Base-by-base conservation (phyloP, 2,888 invertebrate genomes). In the Neoascia interrupta region DNA sequence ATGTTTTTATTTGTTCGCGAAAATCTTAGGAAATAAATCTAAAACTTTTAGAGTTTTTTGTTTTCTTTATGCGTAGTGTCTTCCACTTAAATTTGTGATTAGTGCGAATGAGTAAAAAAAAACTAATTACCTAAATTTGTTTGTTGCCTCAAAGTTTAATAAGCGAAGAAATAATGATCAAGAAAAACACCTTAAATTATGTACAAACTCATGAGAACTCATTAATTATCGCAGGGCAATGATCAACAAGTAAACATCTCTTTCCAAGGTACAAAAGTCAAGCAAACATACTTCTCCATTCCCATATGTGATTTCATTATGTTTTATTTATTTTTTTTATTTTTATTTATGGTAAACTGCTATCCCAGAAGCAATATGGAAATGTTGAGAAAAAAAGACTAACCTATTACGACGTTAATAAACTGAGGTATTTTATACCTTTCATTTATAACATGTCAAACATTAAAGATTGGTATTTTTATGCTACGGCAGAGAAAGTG, bases 1-100 rank as follows among this genome's bases (percentile, higher is more conserved):
- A n/a, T n/a, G n/a, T n/a, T n/a, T 39, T 26, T 13, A 2, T 0
- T 15, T 58, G 18, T 34, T 26, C 34, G 5, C 5, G 10, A 34
- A 43, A 31, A 58, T 19, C n/a, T n/a, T n/a, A 53, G n/a, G 8
- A 53, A 39, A 10, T 23, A 41, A 58, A 34, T 26, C n/a, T n/a
- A n/a, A n/a, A n/a, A n/a, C n/a, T n/a, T n/a, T n/a, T n/a, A 43
- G 31, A 43, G 43, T 60, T 8, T 5, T 43, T 41, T 45, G n/a
- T 36, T 34, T 26, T 26, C 8, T 34, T 45, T 11, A 36, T 58
- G 13, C 37, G 43, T 5, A 26, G 31, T 34, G n/a, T n/a, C n/a
- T n/a, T n/a, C n/a, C n/a, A n/a, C n/a, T 56, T 11, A 21, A 31
- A 31, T 41, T 19, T 41, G 1, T 41, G 19, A 56, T 28, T 28